Conservation (phyloP, 2,797 vertebrate genomes). For the Numenius phaeopus region DNA sequence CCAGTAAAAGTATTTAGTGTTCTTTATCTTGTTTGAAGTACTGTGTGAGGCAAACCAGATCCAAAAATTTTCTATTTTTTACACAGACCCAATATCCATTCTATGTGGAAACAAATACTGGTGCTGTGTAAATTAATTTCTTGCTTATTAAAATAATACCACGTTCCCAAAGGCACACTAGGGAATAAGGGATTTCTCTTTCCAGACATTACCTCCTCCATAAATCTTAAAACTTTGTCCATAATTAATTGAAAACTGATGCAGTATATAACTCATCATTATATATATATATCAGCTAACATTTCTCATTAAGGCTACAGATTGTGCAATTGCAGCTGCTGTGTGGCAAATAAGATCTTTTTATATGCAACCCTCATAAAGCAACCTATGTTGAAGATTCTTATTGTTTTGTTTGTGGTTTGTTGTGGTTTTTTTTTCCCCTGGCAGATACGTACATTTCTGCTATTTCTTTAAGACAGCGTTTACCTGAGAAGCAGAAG, state of each 20-base stretch:
- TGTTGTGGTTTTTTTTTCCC: background rate
- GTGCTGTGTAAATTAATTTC: slow-evolving; percentile 14
- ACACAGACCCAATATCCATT: background rate
- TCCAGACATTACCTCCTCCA: slow-evolving; percentile 5
- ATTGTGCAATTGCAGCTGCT: background rate
- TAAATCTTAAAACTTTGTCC: slow-evolving; percentile 27
- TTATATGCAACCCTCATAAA: background rate
- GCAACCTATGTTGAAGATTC: background rate
- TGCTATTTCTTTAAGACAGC: background rate
- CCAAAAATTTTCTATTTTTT: background rate
- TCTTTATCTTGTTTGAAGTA: background rate
- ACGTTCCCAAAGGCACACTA: background rate
- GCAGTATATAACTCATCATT: slow-evolving; percentile 17
- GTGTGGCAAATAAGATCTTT: background rate
- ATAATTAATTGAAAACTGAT: slow-evolving; percentile 43
- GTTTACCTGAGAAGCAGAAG: background rate
- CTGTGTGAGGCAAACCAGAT: background rate
- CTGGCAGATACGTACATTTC: background rate
- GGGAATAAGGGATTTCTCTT: slow-evolving; percentile 10
- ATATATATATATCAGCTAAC: background rate
- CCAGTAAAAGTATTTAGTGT: background rate
- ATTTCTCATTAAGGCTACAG: background rate
- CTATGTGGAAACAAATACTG: background rate
- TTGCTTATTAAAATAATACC: slow-evolving; percentile 42
- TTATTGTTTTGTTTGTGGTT: background rate